A percentile compares a stretch with the other conserved stretches of the same genome.
Conservation (phyloP, 2,888 invertebrate species). For the Nemurella pictetii region DNA sequence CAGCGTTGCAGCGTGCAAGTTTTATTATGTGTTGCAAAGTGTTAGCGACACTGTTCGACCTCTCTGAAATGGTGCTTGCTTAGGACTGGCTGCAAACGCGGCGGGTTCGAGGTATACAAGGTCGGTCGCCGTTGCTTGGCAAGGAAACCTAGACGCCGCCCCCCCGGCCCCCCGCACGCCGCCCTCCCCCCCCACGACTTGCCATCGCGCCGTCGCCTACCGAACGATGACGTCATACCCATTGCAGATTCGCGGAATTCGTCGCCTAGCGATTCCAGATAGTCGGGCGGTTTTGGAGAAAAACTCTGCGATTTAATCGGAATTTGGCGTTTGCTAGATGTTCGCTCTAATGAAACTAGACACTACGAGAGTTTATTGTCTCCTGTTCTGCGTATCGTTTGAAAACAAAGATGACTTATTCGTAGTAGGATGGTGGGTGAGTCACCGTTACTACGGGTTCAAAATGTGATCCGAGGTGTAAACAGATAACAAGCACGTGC, state of each 20-base stretch:
- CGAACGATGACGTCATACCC: conserved; percentile 37
- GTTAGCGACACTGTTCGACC: background rate
- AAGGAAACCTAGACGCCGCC: background rate
- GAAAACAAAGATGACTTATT: background rate
- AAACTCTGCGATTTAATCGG: background rate
- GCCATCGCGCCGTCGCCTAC: background rate
- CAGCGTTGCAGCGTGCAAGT: too few species aligned
- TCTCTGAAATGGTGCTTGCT: background rate
- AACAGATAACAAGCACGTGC: background rate
- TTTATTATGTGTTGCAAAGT: background rate
- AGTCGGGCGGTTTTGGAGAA: conserved; percentile 1
- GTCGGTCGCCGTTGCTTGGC: conserved; percentile 7
- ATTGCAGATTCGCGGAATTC: conserved; percentile 39
- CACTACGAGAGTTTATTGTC: background rate
- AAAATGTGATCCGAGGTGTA: background rate
- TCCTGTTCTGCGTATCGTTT: background rate
- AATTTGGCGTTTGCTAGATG: background rate
- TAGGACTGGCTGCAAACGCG: background rate
- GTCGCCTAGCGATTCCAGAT: background rate
- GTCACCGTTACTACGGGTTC: background rate
- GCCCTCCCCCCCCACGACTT: background rate
- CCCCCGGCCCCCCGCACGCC: background rate
- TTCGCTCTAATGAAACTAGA: background rate
- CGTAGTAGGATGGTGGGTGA: background rate
- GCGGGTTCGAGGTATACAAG: background rate